These are phyloP conservation scores for Alitta virens DNA, from an alignment of 2,888 invertebrate species.

Conservation along the genomic window DNA sequence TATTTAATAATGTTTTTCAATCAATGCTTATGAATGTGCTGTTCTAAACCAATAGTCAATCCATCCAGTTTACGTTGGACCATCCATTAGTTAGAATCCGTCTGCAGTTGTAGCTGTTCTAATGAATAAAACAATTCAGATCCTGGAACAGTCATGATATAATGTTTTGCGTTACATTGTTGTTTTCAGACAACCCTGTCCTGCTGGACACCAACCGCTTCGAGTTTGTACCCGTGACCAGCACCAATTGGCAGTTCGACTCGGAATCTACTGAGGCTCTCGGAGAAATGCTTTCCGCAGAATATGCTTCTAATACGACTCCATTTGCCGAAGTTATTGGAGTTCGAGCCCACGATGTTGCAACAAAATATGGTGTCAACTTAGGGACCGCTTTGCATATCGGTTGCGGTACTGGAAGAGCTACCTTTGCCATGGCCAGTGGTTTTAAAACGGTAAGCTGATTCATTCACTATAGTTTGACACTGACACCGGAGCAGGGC, in stretches of 20 bases:
- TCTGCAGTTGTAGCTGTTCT: too few species aligned
- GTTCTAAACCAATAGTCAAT: too few species aligned
- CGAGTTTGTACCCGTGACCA: conserved; percentile 26
- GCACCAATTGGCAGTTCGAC: conserved; percentile 39
- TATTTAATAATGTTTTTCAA: neutral
- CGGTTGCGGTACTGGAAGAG: conserved; percentile 41
- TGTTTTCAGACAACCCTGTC: conserved; percentile 30
- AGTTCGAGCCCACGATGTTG: neutral
- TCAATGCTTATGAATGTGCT: too few species aligned
- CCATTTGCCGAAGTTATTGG: neutral
- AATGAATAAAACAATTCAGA: too few species aligned
- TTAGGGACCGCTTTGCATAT: conserved; percentile 36
- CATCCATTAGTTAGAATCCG: too few species aligned
- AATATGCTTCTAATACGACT: conserved; percentile 33
- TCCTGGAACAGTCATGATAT: too few species aligned
- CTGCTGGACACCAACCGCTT: conserved; percentile 21
- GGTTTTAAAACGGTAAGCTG: conserved; percentile 37
- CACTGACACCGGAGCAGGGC: too few species aligned
- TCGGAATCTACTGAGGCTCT: conserved; percentile 34
- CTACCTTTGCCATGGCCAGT: conserved; percentile 37
- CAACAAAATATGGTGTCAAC: conserved; percentile 19
- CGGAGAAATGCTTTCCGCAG: conserved; percentile 42
- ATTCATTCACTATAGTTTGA: too few species aligned
- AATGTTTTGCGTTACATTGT: too few species aligned
- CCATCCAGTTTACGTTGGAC: too few species aligned